Evolutionary conservation across 2,797 vertebrate species (phyloP), one percentile per base, ranked within the genome.

Genomic region (Danio aesculapii): DNA sequence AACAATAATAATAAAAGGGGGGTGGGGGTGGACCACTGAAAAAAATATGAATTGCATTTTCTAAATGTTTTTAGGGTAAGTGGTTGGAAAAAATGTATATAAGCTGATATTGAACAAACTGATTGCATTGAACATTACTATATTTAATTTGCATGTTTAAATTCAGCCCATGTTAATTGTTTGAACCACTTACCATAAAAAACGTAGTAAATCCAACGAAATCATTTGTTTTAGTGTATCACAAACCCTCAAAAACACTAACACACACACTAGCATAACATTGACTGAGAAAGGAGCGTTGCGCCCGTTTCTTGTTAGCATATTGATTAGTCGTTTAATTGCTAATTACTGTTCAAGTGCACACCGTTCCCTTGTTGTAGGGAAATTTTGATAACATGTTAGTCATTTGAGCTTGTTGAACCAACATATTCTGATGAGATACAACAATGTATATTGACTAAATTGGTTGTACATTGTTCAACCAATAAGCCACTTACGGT

Each of bases 311-410:
- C 52, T 72, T 74, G 79, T 67, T 67, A 66, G 70, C 57, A 61
- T 81, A 81, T 81, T 74, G 79, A 81, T 81, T 81, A 81, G 79
- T 49, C 19, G 8, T 47, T 81, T 74, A 81, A 81, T 81, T 81
- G 70, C 50, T 66, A 81, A 74, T 74, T 81, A 67, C 52, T 74
- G 69, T 80, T 66, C 21, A 49, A 73, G 70, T 74, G 62, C 70
- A 74, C 79, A 64, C 57, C 17, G 67, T 53, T 63, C 77, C 77
- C 59, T 64, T 57, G 78, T 57, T 41, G 69, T 9, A 9, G 30
- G 52, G 70, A 8, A 59, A 74, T 73, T 74, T 74, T 66, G 62
- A 66, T 74, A 73, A 50, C 79, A 67, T 64, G 30, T 74, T 74
- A 81, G 79, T 74, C 44, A 62, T 79, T 17, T 71, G 58, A 67